phyloP scores from a whole-genome alignment of 1,140 invertebrate species.

The Drosophila ananassae region DNA sequence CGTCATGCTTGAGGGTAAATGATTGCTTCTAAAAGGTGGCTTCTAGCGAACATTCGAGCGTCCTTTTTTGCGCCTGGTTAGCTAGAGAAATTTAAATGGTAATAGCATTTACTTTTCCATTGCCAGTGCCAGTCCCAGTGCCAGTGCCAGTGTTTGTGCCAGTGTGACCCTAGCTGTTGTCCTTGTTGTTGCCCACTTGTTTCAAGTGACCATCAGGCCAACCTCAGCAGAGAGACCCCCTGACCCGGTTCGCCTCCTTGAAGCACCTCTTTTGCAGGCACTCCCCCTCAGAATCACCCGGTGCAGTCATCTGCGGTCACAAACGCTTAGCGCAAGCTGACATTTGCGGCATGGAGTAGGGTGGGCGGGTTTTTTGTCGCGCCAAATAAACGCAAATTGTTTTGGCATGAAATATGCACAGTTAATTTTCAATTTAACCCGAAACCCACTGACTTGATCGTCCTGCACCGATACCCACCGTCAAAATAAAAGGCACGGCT shows the following conservation, averaged over 20 bases:
- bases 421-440: slow-evolving; percentile 64
- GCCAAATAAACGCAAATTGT: slow-evolving; percentile 66
- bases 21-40: slow-evolving; percentile 52
- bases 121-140: slow-evolving; percentile 44
- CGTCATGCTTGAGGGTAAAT: slow-evolving; percentile 31
- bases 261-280: neutral
- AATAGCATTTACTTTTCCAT: slow-evolving; percentile 70
- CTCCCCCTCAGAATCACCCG: neutral
- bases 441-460: slow-evolving; percentile 1
- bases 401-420: slow-evolving; percentile 69
- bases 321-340: slow-evolving; percentile 47
- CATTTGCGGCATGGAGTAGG: slow-evolving; percentile 21
- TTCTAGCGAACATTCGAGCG: slow-evolving; percentile 56
- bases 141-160: slow-evolving; percentile 8
- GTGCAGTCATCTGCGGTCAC: slow-evolving; percentile 44
- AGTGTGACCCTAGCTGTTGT: slow-evolving; percentile 8
- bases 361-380: slow-evolving; percentile 23
- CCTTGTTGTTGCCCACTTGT: slow-evolving; percentile 54
- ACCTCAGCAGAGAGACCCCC: slow-evolving; percentile 12
- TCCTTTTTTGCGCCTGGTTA: slow-evolving; percentile 72
- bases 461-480: slow-evolving; percentile 22
- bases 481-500: slow-evolving; percentile 29
- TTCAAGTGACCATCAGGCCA: slow-evolving; percentile 64
- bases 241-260: neutral
- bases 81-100: slow-evolving; percentile 72